Evolutionary conservation across 2,888 invertebrate species (phyloP), one percentile per base, ranked within the genome.

Genomic region (Hydroisotoma schaefferi): DNA sequence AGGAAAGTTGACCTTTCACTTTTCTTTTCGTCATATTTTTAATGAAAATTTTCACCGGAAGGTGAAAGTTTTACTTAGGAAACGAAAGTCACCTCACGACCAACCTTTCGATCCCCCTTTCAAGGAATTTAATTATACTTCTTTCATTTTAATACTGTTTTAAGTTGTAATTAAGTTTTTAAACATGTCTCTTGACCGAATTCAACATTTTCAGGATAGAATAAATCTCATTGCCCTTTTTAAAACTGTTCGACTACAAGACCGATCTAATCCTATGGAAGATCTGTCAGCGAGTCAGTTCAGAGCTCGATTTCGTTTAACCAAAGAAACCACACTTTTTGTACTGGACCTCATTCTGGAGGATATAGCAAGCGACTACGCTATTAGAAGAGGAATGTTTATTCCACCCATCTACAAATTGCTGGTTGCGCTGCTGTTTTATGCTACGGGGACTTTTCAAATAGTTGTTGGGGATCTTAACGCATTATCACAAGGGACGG

Each of bases 391-490:
- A 2, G 54, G 55, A n/a, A 4, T 26, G 22, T 55, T 54, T 3
- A 3, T 59, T 38, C 55, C 59, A 2, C 55, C 59, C 1, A 10
- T 48, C 3, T 2, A 56, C 1, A 57, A 64, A 37, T 38, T 64
- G 12, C 23, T 58, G 10, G 33, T 33, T 1, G 55, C 47, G 1
- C 15, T 58, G 0, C 29, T 55, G 1, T 64, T 53, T 26, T 64
- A 55, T 27, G 61, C 48, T 2, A 58, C 64, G 0, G 57, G 61
- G n/a, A 46, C 48, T 6, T 59, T 62, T 29, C 65, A 65, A 54
- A n/a, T 56, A 2, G 51, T 57, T 0, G 37, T 59, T 22, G 59
- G 53, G 0, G 62, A 65, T 25, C 15, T 58, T 2, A 23, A 33
- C 10, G 12, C 27, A 5, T 10, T 62, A 6, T 46, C 28, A 12